Evolutionary conservation across 1,140 invertebrate species (phyloP), one percentile per base, ranked within the genome.

Genomic region (Wasmannia auropunctata): DNA sequence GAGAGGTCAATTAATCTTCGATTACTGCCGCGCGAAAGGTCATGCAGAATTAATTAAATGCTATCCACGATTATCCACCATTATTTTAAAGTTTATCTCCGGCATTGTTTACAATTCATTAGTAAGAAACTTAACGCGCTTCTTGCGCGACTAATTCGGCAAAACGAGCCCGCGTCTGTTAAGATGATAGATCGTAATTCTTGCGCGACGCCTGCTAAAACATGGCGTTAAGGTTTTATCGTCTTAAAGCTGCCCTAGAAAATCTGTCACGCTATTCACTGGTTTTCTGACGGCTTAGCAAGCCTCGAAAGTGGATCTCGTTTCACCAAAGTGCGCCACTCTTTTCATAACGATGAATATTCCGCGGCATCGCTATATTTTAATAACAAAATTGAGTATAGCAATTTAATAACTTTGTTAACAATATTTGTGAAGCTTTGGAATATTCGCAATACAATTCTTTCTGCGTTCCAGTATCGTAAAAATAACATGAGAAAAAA

Each of bases 271-370:
- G 51, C 58, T 46, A 74, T 84, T 84, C 58, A 67, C 40, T 63
- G 58, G 28, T 86, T 86, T 79, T 79, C 65, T 34, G 56, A 62
- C 67, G 49, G 69, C 51, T 75, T 2, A 19, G 34, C 28, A 77
- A 85, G 88, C 43, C 72, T n/a, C 56, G 67, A 83, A 86, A 88
- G 72, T 63, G 84, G 76, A 87, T 77, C 83, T 65, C 62, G 77
- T 54, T 77, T 84, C 28, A 56, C 46, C 49, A 22, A 77, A 62
- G 83, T 62, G 75, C 56, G 28, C 37, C 22, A 22, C 83, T 51
- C 81, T 86, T 69, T 37, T 74, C 86, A 40, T 70, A 86, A 86
- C 25, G 28, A 40, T 54, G 40, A 11, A 25, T 11, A 54, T 54
- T 25, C 4, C 6, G 25, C 3, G 40, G 43, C 43, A 11, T 49